Conservation (phyloP, 2,797 vertebrate species). For the Borostomias antarcticus region DNA sequence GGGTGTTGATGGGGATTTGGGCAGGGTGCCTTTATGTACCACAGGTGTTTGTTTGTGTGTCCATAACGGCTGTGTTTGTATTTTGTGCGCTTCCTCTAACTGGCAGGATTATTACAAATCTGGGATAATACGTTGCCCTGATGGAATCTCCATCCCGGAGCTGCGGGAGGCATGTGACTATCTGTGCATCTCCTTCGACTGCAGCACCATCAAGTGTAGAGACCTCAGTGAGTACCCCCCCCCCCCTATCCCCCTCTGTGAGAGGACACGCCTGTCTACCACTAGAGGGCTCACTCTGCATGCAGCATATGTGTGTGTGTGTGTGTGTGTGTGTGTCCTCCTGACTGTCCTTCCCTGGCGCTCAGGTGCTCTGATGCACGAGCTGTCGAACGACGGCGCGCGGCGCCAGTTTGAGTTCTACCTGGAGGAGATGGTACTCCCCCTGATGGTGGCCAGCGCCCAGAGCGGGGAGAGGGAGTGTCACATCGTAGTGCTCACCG, state of each 20-base stretch:
- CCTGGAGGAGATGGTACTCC: slow-evolving; percentile 97
- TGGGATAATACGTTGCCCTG: slow-evolving; percentile 97
- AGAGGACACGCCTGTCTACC: too few relatives aligned
- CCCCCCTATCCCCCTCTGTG: neutral
- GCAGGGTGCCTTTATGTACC: neutral
- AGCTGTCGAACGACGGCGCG: slow-evolving; percentile 96
- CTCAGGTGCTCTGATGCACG: slow-evolving; percentile 97
- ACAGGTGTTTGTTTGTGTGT: neutral
- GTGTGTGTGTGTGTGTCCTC: neutral
- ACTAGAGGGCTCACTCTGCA: neutral
- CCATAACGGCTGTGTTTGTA: slow-evolving; percentile 18
- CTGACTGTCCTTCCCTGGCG: slow-evolving; percentile 13
- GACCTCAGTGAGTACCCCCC: slow-evolving; percentile 93
- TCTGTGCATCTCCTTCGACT: slow-evolving; percentile 99
- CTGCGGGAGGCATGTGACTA: slow-evolving; percentile 98
- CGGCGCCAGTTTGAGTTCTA: slow-evolving; percentile 96
- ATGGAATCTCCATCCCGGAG: slow-evolving; percentile 98
- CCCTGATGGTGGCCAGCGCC: slow-evolving; percentile 95
- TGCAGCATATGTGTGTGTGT: neutral
- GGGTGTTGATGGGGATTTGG: neutral
- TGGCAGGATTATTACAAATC: slow-evolving; percentile 98
- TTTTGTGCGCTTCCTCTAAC: slow-evolving; percentile 61
- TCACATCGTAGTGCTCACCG: slow-evolving; percentile 97
- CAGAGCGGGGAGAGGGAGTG: slow-evolving; percentile 96
- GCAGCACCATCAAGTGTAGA: slow-evolving; percentile 99